Evolutionary conservation across 2,797 vertebrate species (phyloP), one percentile per base, ranked within the genome.

Genomic region (Alfaro cultratus): DNA sequence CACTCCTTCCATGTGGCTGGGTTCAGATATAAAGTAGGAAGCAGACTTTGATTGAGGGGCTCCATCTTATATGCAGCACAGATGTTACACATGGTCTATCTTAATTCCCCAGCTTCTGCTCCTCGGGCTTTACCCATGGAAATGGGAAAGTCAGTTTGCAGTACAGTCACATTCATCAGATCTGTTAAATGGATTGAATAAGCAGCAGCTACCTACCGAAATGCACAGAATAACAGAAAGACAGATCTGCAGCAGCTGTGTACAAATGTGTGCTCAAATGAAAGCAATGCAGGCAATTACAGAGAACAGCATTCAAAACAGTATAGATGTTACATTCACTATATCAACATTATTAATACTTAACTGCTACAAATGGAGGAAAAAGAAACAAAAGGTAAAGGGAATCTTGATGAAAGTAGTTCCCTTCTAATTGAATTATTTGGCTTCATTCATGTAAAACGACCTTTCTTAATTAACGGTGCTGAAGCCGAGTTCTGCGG

Each of bases 31-130:
- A 73, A 64, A 70, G 89, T 85, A 83, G 74, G 39, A 45, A 87
- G 74, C 83, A 86, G 90, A 89, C 84, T 85, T 87, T 93, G 89
- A 94, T 92, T 90, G 88, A 91, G 81, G 78, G 86, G 53, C 82
- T 83, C 77, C 85, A 83, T 85, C 91, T 89, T 89, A 80, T 85
- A 88, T 91, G 76, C 84, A 86, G 83, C 87, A 85, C 83, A 87
- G 80, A 85, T 80, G 73, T 80, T 73, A 80, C 86, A 79, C 75
- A 79, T 39, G 60, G 53, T 82, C 45, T 83, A 43, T 83, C 57
- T 85, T 57, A 80, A 75, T 83, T 55, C 79, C 75, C 47, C 73
- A 77, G 86, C 74, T 75, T 87, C 60, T 71, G 53, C 79, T 86
- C 23, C 15, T 75, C 46, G 68, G 57, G 62, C 13, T 85, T 83